phyloP scores from a whole-genome alignment of 2,113 vertebrate genomes.

The Alethe diademata region DNA sequence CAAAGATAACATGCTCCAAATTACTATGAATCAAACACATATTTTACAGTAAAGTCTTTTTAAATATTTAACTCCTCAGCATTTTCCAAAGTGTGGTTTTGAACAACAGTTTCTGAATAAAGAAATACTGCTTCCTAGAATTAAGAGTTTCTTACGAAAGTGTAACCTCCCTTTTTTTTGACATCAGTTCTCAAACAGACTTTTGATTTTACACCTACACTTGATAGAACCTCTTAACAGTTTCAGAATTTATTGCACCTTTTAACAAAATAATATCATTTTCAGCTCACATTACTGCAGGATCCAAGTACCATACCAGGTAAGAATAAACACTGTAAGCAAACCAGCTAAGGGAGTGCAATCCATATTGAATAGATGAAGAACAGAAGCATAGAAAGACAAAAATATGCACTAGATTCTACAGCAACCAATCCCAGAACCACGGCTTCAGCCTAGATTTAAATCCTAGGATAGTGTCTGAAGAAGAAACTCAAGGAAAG shows the following conservation, averaged over 20 bases:
- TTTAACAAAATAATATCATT: not conserved
- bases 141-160: not conserved
- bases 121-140: not conserved
- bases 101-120: not conserved
- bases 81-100: not conserved
- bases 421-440: not conserved
- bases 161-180: not conserved
- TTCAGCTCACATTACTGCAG: not conserved
- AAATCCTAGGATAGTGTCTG: not conserved
- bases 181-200: not conserved
- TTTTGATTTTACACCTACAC: not conserved
- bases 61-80: not conserved
- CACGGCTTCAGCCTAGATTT: not conserved
- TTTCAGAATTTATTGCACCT: not conserved
- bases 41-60: not conserved
- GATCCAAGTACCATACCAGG: not conserved
- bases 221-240: not conserved
- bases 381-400: not conserved
- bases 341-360: not conserved
- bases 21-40: not conserved
- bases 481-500: not conserved
- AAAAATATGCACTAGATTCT: not conserved
- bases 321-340: not conserved
- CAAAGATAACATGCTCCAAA: not conserved
- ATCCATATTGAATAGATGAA: not conserved